Percentiles rank a stretch among this genome's conserved stretches.
phyloP scores from a whole-genome alignment of 2,113 vertebrate genomes.

The Athene cunicularia region DNA sequence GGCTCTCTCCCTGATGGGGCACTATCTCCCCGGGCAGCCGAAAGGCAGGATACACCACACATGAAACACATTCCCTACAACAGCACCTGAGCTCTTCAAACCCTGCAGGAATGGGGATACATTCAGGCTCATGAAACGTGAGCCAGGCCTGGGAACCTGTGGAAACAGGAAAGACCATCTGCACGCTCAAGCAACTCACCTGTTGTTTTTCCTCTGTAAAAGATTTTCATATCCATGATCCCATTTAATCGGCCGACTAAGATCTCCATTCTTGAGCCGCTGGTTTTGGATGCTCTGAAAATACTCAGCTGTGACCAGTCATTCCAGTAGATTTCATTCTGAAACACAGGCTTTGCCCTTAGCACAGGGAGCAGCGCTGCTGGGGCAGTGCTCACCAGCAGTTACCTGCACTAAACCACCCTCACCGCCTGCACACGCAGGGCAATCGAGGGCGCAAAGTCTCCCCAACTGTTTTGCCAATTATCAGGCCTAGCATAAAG shows the following conservation, averaged over 20 bases:
- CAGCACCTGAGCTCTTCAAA: background rate
- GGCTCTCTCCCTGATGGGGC: background rate
- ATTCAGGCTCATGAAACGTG: background rate
- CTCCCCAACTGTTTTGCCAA: background rate
- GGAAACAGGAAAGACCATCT: background rate
- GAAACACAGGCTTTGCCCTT: slow-evolving; percentile 40
- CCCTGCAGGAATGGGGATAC: background rate
- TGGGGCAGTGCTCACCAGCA: rapidly evolving
- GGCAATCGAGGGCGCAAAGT: background rate
- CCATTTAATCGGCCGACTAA: slow-evolving; percentile 88
- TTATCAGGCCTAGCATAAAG: too few species aligned
- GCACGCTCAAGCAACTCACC: slow-evolving; percentile 64
- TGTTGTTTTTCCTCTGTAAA: slow-evolving; percentile 90
- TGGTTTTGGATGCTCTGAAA: slow-evolving; percentile 91
- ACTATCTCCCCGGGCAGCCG: background rate
- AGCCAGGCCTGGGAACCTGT: background rate
- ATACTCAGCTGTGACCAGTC: slow-evolving; percentile 98
- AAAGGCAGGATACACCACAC: background rate
- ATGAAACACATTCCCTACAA: background rate
- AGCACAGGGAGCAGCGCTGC: background rate
- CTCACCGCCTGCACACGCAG: rapidly evolving
- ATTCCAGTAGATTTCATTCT: slow-evolving; percentile 98
- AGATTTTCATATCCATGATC: slow-evolving; percentile 98
- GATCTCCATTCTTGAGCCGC: slow-evolving; percentile 81
- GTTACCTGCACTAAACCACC: background rate